A percentile compares a stretch with the other conserved stretches of the same genome.
Evolutionary conservation across 2,888 invertebrate species (phyloP).

Genomic region (Periphyllus acericola): DNA sequence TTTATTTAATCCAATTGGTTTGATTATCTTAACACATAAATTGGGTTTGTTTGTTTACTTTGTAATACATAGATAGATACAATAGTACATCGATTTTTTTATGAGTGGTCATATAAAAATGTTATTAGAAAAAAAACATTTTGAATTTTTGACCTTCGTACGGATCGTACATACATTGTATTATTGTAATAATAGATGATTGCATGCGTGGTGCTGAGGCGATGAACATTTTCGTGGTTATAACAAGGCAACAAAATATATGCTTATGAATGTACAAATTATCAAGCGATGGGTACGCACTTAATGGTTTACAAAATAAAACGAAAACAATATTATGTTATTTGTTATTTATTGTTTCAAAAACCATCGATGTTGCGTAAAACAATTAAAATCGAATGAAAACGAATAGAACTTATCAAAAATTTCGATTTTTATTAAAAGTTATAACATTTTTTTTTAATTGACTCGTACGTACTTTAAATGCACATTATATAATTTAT

Average conservation of each 20-base stretch:
- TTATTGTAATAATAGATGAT: background rate
- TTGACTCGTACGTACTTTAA: background rate
- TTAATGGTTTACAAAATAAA: background rate
- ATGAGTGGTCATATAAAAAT: too few species aligned
- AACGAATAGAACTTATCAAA: background rate
- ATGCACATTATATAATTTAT: background rate
- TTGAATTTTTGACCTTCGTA: too few species aligned
- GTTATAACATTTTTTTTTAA: background rate
- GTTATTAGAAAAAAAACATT: too few species aligned
- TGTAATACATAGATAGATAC: too few species aligned
- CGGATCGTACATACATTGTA: too few species aligned
- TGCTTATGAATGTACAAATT: background rate
- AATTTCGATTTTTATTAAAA: background rate
- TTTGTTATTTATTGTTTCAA: background rate
- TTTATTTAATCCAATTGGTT: background rate
- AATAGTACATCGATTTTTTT: too few species aligned
- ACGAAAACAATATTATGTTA: background rate
- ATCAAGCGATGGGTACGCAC: background rate
- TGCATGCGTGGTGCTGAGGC: background rate
- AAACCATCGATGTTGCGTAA: background rate
- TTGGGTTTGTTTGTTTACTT: background rate
- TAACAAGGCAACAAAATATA: background rate
- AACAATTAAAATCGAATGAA: background rate
- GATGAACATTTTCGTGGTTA: background rate
- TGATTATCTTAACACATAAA: conserved; percentile 1